Base-by-base conservation (phyloP, 1,140 invertebrate genomes). In the Rhynchophorus ferrugineus region DNA sequence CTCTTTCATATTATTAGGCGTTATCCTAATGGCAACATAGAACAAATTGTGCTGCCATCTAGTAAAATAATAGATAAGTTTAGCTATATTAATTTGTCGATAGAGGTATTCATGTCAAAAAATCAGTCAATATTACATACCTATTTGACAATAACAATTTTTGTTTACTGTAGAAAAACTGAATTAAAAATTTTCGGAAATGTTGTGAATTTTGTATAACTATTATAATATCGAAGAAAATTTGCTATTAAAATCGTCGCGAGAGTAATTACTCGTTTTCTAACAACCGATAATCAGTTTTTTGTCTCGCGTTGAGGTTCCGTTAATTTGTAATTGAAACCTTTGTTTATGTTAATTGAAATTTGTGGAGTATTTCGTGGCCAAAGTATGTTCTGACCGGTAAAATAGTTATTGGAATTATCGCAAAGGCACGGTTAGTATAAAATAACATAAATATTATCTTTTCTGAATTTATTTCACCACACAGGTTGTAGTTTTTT, bases 61-160 rank as follows among this genome's bases (percentile, higher is more conserved):
- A n/a, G n/a, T n/a, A n/a, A n/a, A n/a, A n/a, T n/a, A n/a, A n/a
- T n/a, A n/a, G n/a, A n/a, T n/a, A n/a, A n/a, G n/a, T n/a, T n/a
- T n/a, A n/a, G n/a, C n/a, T n/a, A n/a, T n/a, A n/a, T n/a, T n/a
- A 11, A 29, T 36, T 14, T 9, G 18, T 35, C 18, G 16, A 17
- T 3, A 59, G 35, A 11, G 50, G 34, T 44, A 43, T 38, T 45
- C 24, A 42, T 36, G 17, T 47, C 21, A 13, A 47, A 39, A 49
- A 48, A 38, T 42, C 50, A 38, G 50, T 53, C 50, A 46, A 53
- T 53, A 53, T 63, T 59, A 58, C 56, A 57, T 56, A 58, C 47
- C 47, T 45, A 43, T 50, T 66, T 59, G 60, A 64, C 62, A 66
- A 64, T 63, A 63, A 53, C 43, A 53, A 46, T 58, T 29, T 49